phyloP scores from a whole-genome alignment of 2,888 invertebrate genomes.

The Himalopsyche kuldschensis region DNA sequence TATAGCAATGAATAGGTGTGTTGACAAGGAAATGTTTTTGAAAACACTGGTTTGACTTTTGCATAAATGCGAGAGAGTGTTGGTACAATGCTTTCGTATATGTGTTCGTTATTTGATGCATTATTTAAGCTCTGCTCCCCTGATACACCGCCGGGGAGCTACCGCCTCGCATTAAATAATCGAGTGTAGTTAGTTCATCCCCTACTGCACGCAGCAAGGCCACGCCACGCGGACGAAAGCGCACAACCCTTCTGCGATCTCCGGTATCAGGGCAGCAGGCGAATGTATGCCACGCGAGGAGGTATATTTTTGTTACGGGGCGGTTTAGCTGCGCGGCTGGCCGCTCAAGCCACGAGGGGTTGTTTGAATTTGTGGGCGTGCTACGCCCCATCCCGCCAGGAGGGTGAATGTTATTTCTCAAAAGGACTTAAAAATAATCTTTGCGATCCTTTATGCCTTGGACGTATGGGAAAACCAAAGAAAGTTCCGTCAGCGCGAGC shows the following conservation, averaged over 20 bases:
- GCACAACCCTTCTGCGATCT: constrained; percentile 36
- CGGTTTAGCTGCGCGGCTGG: not conserved
- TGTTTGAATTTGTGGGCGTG: not conserved
- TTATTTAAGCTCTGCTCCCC: constrained; percentile 13
- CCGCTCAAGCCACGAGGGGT: not conserved
- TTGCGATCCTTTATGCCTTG: not conserved
- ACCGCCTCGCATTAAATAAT: constrained; percentile 27
- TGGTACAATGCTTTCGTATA: not conserved
- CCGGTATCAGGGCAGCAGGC: constrained; percentile 27
- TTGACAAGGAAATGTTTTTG: not conserved
- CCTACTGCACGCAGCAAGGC: constrained; percentile 11
- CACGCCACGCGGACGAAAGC: constrained; percentile 24
- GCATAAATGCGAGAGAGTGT: not conserved
- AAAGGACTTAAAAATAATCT: not conserved
- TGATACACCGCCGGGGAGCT: constrained; percentile 5
- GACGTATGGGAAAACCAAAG: not conserved
- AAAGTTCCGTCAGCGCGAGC: not conserved
- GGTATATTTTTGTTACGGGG: constrained; percentile 11
- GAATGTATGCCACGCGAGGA: constrained; percentile 17
- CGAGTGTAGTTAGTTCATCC: constrained; percentile 14
- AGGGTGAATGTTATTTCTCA: not conserved
- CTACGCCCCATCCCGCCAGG: not conserved
- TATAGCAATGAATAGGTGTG: too few species aligned
- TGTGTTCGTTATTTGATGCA: not conserved
- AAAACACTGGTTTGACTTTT: not conserved